A percentile compares a stretch with the other conserved stretches of the same genome.
phyloP scores from a whole-genome alignment of 2,113 vertebrate species.

The Erpornis zantholeuca region DNA sequence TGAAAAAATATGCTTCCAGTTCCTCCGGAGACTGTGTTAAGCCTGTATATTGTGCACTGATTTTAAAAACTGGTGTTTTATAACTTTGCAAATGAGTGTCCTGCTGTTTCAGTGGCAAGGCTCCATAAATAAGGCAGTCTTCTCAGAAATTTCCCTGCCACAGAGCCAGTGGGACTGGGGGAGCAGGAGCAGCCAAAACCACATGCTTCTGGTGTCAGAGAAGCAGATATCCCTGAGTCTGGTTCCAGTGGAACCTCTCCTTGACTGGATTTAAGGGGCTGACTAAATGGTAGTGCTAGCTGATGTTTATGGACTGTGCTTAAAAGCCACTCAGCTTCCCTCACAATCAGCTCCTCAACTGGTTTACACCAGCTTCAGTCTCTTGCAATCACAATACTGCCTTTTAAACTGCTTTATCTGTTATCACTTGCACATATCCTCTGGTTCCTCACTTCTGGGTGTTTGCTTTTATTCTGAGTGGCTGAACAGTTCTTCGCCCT shows the following conservation, averaged over 20 bases:
- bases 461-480: background rate
- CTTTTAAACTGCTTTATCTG: background rate
- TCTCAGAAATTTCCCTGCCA: conserved; percentile 7
- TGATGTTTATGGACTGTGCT: background rate
- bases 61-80: conserved; percentile 29
- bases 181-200: background rate
- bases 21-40: background rate
- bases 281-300: background rate
- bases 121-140: background rate
- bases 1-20: conserved; percentile 37
- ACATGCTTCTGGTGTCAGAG: background rate
- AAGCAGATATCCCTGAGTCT: background rate
- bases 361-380: background rate
- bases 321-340: background rate
- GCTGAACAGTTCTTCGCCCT: background rate
- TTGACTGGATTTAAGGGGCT: background rate
- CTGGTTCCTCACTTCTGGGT: background rate
- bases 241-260: background rate
- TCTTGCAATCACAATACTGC: background rate
- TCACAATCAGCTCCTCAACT: background rate
- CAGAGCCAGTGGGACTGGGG: background rate
- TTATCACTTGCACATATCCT: background rate
- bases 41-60: background rate
- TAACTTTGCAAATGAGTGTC: conserved; percentile 52
- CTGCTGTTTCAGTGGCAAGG: conserved; percentile 2